Conservation (phyloP, 2,113 vertebrate species). For the Microtus montanus region DNA sequence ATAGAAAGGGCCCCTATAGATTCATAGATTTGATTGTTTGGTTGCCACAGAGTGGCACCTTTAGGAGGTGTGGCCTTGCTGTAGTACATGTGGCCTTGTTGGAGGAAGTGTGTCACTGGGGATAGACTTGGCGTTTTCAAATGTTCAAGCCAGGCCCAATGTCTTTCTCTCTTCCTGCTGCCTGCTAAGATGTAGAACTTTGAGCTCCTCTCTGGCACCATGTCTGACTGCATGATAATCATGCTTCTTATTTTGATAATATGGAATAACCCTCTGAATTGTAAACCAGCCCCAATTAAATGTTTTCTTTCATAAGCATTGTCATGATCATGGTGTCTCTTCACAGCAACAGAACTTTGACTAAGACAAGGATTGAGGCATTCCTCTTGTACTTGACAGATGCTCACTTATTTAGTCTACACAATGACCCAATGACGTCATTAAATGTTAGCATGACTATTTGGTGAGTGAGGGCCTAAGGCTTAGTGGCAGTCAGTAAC, state of each 20-base stretch:
- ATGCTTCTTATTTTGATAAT: not conserved
- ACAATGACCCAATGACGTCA: not conserved
- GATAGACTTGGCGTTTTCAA: not conserved
- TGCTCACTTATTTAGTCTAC: slow-evolving; percentile 23
- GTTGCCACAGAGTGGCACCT: not conserved
- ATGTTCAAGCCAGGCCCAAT: not conserved
- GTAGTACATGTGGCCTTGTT: not conserved
- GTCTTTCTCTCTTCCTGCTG: not conserved
- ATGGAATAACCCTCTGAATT: not conserved
- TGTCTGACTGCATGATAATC: rapidly evolving
- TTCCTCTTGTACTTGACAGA: not conserved
- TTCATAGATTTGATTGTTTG: not conserved
- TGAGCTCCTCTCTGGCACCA: not conserved
- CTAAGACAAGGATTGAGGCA: not conserved
- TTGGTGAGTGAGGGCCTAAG: not conserved
- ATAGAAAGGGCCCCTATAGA: not conserved
- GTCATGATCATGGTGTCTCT: not conserved
- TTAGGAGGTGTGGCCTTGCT: not conserved
- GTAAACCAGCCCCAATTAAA: not conserved
- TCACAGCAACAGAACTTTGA: not conserved
- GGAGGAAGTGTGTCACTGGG: not conserved
- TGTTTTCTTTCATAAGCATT: not conserved
- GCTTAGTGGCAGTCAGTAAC: not conserved
- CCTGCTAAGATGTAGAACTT: not conserved
- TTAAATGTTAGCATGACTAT: not conserved